Evolutionary conservation across 2,888 invertebrate species (phyloP), one percentile per base, ranked within the genome.

Genomic region (Trissoscelio sp.): DNA sequence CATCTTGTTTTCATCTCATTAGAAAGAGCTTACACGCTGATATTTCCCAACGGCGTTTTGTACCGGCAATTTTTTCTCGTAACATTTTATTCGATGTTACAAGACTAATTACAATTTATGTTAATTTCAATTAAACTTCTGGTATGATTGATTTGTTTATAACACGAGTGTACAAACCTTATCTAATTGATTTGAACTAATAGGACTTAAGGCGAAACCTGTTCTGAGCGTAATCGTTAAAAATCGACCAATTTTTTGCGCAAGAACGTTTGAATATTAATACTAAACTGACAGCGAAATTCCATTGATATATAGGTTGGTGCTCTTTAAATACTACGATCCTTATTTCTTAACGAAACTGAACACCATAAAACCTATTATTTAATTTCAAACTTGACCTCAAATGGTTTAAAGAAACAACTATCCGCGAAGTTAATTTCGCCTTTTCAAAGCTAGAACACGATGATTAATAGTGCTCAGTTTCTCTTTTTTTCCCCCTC

Each of bases 121-220:
- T 6, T 18, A 34, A 34, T 11, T 14, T 18, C n/a, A 34, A 57
- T 57, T 20, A 37, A 20, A 37, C 20, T 42, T n/a, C 24, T 3
- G 22, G 22, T 16, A 20, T 37, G 18, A 57, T 42, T 39, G 22
- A 42, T 58, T 58, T 58, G 20, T 39, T 22, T 39, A 39, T 39
- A 58, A 22, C 7, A 6, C 11, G 14, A 39, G 12, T 22, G 12
- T 14, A 39, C 22, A 14, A 39, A 39, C 57, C 57, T 39, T 58
- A 58, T 22, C 37, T 58, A 58, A 58, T 58, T 39, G 39, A 39
- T 39, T 39, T 39, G 18, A 58, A 58, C 39, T 58, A 39, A 28
- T 39, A 9, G n/a, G 22, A 20, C 22, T 58, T 39, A 58, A 2
- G 12, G 12, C 39, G 0, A 39, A 58, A 58, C 39, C 57, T 58